Evolutionary conservation across 1,140 invertebrate species (phyloP).

Genomic region (Archivesica marissinica): DNA sequence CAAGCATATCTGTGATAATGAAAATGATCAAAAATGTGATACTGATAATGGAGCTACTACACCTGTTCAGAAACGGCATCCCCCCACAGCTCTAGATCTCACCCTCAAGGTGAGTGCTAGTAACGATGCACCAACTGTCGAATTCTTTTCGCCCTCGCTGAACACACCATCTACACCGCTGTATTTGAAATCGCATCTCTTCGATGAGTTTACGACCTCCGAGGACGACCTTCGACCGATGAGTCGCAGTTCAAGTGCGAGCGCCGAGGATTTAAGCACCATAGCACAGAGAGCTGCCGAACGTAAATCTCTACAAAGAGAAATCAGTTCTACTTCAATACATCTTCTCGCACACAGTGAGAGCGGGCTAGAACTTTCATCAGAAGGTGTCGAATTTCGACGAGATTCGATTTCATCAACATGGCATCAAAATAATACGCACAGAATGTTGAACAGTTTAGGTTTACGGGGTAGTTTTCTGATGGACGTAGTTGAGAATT

Average conservation of each 20-base stretch:
- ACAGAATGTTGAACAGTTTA: constrained; percentile 74
- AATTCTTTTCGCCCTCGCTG: constrained; percentile 42
- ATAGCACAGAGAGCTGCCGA: constrained; percentile 67
- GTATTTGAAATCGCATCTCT: constrained; percentile 67
- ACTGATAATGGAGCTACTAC: not conserved
- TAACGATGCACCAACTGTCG: not conserved
- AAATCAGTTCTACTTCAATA: constrained; percentile 24
- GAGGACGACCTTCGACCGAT: constrained; percentile 64
- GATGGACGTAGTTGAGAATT: constrained; percentile 82
- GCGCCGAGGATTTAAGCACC: constrained; percentile 79
- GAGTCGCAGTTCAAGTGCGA: constrained; percentile 80
- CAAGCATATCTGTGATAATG: constrained; percentile 21
- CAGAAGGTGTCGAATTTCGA: constrained; percentile 34
- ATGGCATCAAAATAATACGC: constrained; percentile 65
- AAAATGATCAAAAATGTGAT: constrained; percentile 14
- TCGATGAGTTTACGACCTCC: constrained; percentile 64
- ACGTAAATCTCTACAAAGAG: constrained; percentile 66
- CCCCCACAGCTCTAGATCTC: constrained; percentile 12
- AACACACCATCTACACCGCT: constrained; percentile 72
- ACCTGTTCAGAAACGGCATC: constrained; percentile 16
- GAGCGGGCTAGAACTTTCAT: constrained; percentile 67
- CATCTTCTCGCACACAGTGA: constrained; percentile 68
- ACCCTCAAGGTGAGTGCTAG: constrained; percentile 12
- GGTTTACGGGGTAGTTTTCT: constrained; percentile 73
- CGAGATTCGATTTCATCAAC: constrained; percentile 56